A percentile compares a stretch with the other conserved stretches of the same genome.
Conservation (phyloP, 2,888 invertebrate genomes). For the Drosophila subsilvestris region DNA sequence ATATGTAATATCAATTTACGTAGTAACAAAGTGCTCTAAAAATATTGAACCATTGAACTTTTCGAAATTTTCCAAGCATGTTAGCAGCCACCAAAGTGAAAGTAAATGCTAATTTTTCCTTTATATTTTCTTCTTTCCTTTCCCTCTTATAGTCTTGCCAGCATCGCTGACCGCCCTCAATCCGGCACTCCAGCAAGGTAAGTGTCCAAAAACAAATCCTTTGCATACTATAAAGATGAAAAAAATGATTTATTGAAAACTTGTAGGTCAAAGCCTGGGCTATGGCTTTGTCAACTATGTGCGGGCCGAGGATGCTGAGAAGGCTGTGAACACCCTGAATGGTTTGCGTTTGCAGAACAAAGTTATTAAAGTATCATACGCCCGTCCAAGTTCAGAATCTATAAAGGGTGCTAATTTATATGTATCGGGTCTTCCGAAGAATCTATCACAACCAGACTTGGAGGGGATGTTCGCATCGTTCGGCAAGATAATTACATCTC, state of each 20-base stretch:
- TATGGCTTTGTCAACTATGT: constrained; percentile 99
- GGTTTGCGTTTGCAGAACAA: constrained; percentile 99
- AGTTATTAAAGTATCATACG: constrained; percentile 99
- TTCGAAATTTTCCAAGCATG: no score
- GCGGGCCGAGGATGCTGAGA: constrained; percentile 98
- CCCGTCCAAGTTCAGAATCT: constrained; percentile 98
- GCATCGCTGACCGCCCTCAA: constrained; percentile 83
- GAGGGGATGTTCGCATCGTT: constrained; percentile 97
- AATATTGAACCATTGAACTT: no score
- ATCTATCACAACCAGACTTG: constrained; percentile 97
- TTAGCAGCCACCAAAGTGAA: not conserved
- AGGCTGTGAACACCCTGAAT: constrained; percentile 98
- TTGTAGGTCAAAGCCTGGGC: constrained; percentile 96
- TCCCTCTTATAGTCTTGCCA: constrained; percentile 79
- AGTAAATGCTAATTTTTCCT: not conserved
- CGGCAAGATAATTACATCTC: constrained; percentile 97
- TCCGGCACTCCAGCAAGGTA: constrained; percentile 84
- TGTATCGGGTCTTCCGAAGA: constrained; percentile 98
- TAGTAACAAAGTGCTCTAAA: no score
- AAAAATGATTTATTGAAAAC: constrained; percentile 1
- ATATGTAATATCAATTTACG: no score
- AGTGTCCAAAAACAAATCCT: constrained; percentile 2
- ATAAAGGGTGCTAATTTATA: constrained; percentile 99
- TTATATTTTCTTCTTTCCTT: not conserved
- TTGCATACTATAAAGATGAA: no score